phyloP scores from a whole-genome alignment of 1,140 invertebrate species.

The Antheraea mylitta region DNA sequence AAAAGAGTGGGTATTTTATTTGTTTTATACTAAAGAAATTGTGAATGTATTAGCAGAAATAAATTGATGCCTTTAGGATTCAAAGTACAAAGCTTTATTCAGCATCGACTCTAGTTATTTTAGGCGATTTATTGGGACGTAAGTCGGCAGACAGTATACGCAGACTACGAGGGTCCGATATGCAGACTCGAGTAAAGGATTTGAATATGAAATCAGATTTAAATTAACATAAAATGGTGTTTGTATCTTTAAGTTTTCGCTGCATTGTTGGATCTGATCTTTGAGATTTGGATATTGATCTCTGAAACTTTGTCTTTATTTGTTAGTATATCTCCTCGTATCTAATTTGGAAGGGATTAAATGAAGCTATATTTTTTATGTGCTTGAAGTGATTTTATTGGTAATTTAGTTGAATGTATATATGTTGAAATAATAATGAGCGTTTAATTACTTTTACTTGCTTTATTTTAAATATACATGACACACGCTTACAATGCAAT shows the following conservation, averaged over 20 bases:
- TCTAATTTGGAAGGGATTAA: no score
- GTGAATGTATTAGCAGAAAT: neutral
- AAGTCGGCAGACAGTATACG: conserved; percentile 7
- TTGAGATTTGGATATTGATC: neutral
- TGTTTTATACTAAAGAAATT: no score
- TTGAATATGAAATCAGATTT: conserved; percentile 26
- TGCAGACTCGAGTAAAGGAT: conserved; percentile 27
- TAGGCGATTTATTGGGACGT: conserved; percentile 6
- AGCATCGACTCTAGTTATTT: neutral
- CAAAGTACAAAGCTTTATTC: conserved; percentile 1
- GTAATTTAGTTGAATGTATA: no score
- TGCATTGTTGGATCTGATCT: conserved; percentile 6
- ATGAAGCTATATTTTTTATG: no score
- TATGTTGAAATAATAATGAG: no score
- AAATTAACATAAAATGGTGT: conserved; percentile 34
- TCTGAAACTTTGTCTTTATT: neutral
- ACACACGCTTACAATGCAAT: no score
- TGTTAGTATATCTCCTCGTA: neutral
- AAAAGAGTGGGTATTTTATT: no score
- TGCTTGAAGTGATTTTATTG: no score
- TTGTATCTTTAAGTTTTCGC: conserved; percentile 25
- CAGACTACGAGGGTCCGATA: conserved; percentile 5
- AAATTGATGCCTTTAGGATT: neutral
- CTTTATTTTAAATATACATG: no score
- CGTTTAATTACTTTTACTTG: no score